A percentile compares a stretch with the other conserved stretches of the same genome.
phyloP scores from a whole-genome alignment of 2,113 vertebrate species.

The Hypanus sabinus region DNA sequence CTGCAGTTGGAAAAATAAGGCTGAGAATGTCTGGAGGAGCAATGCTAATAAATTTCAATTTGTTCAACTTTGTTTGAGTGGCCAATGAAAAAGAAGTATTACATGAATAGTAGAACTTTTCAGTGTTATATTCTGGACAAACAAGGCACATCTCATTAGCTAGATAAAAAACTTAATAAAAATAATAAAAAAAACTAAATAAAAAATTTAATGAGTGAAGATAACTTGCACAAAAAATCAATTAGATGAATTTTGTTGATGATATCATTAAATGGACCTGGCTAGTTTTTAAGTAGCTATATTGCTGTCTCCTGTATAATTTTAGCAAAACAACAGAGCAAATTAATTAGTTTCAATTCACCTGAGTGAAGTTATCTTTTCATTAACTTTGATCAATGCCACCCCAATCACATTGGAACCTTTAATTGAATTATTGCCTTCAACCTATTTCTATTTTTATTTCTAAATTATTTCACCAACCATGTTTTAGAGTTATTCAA shows the following conservation, averaged over 20 bases:
- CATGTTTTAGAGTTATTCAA: neutral
- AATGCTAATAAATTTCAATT: neutral
- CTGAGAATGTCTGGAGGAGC: neutral
- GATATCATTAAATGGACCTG: neutral
- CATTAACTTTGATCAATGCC: neutral
- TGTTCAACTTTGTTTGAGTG: neutral
- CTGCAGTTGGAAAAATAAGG: neutral
- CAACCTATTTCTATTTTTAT: neutral
- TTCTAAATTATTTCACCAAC: neutral
- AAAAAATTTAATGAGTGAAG: neutral
- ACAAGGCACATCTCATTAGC: neutral
- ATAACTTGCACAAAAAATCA: neutral
- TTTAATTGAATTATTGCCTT: neutral
- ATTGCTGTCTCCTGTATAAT: neutral
- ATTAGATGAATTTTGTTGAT: neutral
- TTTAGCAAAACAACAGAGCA: neutral
- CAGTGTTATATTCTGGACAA: neutral
- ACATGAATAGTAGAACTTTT: neutral
- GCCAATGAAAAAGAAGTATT: neutral
- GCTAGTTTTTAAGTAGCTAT: neutral
- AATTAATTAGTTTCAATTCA: conserved; percentile 27
- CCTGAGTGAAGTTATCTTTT: neutral
- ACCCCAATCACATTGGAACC: neutral
- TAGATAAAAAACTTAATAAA: neutral
- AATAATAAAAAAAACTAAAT: no score